Evolutionary conservation across 2,113 vertebrate species (phyloP).

Genomic region (Polyodon spathula): DNA sequence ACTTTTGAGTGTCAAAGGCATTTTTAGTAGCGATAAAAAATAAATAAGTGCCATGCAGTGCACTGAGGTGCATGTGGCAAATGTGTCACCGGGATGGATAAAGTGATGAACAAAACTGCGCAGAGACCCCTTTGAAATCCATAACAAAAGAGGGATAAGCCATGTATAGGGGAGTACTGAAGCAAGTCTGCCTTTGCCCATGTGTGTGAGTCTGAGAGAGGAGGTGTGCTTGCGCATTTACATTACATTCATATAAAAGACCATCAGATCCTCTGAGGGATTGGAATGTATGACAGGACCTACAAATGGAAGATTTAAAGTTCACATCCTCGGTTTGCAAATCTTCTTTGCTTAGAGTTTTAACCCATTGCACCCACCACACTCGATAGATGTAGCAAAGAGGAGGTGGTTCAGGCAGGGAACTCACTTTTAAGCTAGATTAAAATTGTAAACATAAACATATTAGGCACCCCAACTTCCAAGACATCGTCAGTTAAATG

Average conservation of each 20-base stretch:
- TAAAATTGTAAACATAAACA: too few species aligned
- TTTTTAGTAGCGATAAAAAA: background rate
- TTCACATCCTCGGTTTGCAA: background rate
- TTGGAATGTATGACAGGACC: background rate
- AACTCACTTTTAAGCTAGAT: too few species aligned
- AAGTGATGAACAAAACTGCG: background rate
- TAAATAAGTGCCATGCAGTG: background rate
- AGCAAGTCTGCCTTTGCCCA: slow-evolving; percentile 1
- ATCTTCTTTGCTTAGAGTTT: slow-evolving; percentile 2
- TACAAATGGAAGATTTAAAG: background rate
- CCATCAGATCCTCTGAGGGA: background rate
- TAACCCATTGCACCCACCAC: background rate
- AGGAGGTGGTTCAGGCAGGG: too few species aligned
- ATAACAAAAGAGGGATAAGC: slow-evolving; percentile 6
- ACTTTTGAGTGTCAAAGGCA: background rate
- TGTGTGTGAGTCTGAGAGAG: background rate
- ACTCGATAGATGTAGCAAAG: too few species aligned
- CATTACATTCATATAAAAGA: slow-evolving; percentile 4
- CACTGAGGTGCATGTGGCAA: background rate
- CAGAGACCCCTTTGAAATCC: background rate
- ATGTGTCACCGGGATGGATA: background rate
- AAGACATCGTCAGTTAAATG: too few species aligned
- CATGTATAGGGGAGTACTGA: background rate
- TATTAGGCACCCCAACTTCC: too few species aligned
- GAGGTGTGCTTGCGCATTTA: slow-evolving; percentile 6